Percentiles rank a stretch among this genome's conserved stretches.
Evolutionary conservation across 2,113 vertebrate species (phyloP).

Genomic region (Sarotherodon lohbergeri): DNA sequence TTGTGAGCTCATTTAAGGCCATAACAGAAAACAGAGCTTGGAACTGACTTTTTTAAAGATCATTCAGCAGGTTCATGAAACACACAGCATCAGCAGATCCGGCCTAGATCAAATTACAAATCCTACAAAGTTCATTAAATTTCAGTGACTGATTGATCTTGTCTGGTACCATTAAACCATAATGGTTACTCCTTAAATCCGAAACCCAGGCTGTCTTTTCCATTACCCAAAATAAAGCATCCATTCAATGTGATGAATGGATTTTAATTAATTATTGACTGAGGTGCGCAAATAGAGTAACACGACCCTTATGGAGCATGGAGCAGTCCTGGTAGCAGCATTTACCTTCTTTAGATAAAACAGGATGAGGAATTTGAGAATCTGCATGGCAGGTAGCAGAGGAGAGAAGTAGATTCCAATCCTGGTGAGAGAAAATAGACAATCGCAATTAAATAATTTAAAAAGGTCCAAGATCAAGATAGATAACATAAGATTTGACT

Average conservation of each 20-base stretch:
- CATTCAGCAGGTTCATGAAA: constrained; percentile 31
- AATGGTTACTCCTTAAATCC: background rate
- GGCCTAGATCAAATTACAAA: constrained; percentile 19
- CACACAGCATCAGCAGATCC: constrained; percentile 3
- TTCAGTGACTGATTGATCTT: background rate
- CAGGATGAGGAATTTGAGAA: constrained; percentile 80
- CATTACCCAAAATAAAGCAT: background rate
- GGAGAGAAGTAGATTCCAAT: constrained; percentile 93
- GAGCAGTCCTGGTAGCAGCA: background rate
- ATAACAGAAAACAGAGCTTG: background rate
- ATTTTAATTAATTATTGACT: constrained; percentile 45
- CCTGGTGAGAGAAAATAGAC: constrained; percentile 66
- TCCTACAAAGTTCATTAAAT: background rate
- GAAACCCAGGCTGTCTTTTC: background rate
- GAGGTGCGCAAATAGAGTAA: constrained; percentile 37
- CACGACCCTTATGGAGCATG: background rate
- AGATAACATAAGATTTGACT: background rate
- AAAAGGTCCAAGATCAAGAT: background rate
- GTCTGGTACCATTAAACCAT: background rate
- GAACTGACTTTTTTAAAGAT: background rate
- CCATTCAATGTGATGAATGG: background rate
- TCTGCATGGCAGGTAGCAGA: constrained; percentile 88
- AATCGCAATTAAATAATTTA: background rate
- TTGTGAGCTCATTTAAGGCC: background rate
- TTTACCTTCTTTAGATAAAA: constrained; percentile 93